Conservation (phyloP, 1,140 invertebrate species). For the Cheumatopsyche charites region DNA sequence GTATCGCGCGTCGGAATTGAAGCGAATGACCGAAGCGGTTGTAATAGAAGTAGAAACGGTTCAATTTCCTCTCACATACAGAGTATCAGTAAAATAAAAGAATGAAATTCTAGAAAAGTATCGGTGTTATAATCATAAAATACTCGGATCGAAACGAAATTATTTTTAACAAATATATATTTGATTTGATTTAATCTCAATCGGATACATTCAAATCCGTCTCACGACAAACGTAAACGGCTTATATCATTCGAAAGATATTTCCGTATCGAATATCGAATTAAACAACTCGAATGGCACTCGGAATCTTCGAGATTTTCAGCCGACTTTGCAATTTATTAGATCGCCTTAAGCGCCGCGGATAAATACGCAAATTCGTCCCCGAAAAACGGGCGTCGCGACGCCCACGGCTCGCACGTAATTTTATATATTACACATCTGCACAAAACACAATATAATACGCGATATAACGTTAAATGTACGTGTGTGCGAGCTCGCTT, state of each 20-base stretch:
- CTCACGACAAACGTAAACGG: not conserved
- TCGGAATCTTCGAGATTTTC: not conserved
- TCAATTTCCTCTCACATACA: too few species aligned
- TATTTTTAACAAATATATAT: too few species aligned
- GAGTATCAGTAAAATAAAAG: too few species aligned
- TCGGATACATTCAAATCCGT: not conserved
- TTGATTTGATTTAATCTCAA: too few species aligned
- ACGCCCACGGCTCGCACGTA: too few species aligned
- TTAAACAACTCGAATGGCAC: too few species aligned
- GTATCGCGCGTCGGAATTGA: too few species aligned
- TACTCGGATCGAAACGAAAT: too few species aligned
- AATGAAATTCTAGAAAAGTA: too few species aligned
- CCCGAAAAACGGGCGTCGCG: not conserved
- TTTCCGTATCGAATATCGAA: not conserved
- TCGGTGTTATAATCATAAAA: too few species aligned
- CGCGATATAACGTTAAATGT: not conserved
- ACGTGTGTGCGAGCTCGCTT: not conserved
- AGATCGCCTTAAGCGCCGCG: constrained; percentile 1
- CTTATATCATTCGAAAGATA: not conserved
- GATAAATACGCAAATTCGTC: constrained; percentile 2
- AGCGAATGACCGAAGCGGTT: too few species aligned
- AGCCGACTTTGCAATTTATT: not conserved
- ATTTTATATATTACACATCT: not conserved
- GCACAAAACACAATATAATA: not conserved
- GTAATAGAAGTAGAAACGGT: too few species aligned